Base-by-base conservation (phyloP, 2,888 invertebrate species). In the Acronicta psi region DNA sequence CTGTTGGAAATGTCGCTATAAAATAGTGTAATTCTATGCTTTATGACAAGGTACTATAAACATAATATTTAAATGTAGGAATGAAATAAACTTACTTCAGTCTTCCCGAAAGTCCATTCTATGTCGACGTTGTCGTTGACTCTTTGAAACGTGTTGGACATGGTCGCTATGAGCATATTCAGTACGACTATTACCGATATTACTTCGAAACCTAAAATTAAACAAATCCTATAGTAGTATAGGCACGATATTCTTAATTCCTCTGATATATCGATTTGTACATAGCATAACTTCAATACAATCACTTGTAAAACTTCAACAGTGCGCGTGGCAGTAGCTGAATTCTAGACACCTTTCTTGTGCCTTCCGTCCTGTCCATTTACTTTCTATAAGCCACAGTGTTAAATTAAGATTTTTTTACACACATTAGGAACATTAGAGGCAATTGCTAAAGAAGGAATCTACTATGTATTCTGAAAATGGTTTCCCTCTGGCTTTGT, bases 111-210 rank as follows among this genome's bases (percentile, higher is more conserved):
- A 20, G 96, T 96, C 97, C 97, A 97, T 79, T 97, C 97, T 3
- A 96, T 95, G 71, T 96, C 96, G 42, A 96, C 94, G 78, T 96
- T 96, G 68, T 96, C 95, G 16, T 94, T 95, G 40, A 97, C 96
- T 74, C 95, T 95, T 84, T 96, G 96, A 79, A 96, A 96, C 0
- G 97, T 96, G 71, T 96, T 96, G 2, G 96, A 96, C 96, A 97
- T 97, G 17, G 97, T 96, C n/a, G 97, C 97, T 77, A 97, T 96
- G 59, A 96, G 87, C 97, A 97, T 97, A 85, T 97, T 97, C 67
- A 97, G 88, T 36, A 97, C 95, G 65, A 97, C 95, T 69, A 97
- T 95, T 56, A 96, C 96, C 54, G 95, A 95, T 75, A 97, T 94
- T 34, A 97, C 95, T 88, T 96, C 96, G 83, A 96, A 97, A 61